Conservation (phyloP, 2,113 vertebrate species). For the Puma concolor region DNA sequence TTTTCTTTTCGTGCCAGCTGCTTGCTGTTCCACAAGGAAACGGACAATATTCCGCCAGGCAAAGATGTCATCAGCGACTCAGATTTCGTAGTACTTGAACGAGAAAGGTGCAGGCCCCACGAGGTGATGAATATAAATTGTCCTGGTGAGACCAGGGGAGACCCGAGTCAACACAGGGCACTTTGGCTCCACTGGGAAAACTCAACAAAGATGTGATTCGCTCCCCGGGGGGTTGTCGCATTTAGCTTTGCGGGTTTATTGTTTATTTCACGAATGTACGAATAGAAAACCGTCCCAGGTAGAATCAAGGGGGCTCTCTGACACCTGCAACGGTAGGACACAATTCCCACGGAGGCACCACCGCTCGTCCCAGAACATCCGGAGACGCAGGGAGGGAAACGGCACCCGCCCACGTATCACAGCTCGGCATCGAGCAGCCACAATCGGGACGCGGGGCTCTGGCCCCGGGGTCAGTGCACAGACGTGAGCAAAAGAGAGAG, state of each 20-base stretch:
- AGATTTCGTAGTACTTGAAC: fast-evolving
- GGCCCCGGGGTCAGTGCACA: fast-evolving
- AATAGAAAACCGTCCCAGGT: fast-evolving
- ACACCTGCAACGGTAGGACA: neutral
- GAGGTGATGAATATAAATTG: fast-evolving
- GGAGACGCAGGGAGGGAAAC: fast-evolving
- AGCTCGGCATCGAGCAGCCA: fast-evolving
- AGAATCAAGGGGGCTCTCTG: neutral
- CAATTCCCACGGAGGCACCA: neutral
- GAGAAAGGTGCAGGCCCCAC: fast-evolving
- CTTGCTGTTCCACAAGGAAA: fast-evolving
- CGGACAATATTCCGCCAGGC: fast-evolving
- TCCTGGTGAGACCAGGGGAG: too few species aligned
- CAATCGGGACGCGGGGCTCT: fast-evolving
- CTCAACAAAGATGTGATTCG: neutral
- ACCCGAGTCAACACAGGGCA: fast-evolving
- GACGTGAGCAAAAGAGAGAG: fast-evolving
- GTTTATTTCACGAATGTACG: fast-evolving
- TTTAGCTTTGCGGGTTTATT: neutral
- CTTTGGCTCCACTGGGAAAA: fast-evolving
- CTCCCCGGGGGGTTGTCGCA: too few species aligned
- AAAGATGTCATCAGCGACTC: fast-evolving
- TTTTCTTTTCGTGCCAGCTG: too few species aligned
- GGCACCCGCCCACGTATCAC: fast-evolving
- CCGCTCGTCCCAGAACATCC: neutral